These are phyloP conservation scores for Tenodera sinensis DNA, from an alignment of 2,888 invertebrate genomes.

Conservation along the genomic window DNA sequence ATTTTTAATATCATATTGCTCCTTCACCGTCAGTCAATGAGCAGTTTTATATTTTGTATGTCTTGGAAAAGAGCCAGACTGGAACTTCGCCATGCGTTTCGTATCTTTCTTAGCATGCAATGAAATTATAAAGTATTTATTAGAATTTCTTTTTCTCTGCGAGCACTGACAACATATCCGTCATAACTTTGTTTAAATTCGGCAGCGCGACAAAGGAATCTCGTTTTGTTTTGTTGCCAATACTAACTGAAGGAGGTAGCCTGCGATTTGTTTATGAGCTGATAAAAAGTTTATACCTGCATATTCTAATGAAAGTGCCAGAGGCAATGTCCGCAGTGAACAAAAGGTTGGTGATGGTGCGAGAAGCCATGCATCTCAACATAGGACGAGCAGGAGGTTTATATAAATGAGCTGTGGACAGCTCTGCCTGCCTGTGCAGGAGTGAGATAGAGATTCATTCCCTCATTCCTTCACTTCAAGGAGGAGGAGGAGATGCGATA, in stretches of 20 bases:
- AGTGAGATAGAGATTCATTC: neutral
- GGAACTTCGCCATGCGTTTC: no score
- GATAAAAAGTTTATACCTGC: neutral
- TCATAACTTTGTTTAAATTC: neutral
- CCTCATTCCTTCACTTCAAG: neutral
- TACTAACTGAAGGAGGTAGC: neutral
- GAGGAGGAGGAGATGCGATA: neutral
- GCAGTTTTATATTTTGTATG: no score
- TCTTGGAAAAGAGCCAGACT: no score
- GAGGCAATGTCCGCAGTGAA: neutral
- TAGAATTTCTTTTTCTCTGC: no score
- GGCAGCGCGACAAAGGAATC: neutral
- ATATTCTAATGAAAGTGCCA: neutral
- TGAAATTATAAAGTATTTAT: no score
- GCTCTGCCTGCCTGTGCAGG: neutral
- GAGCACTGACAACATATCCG: no score
- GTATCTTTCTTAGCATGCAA: no score
- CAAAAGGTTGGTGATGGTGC: neutral
- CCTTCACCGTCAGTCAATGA: no score
- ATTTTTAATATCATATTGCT: no score
- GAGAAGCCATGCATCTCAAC: neutral
- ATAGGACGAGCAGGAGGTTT: neutral
- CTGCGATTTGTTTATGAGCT: neutral
- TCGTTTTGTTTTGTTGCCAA: neutral
- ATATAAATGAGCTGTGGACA: neutral